phyloP scores from a whole-genome alignment of 2,797 vertebrate genomes.

The Merluccius polli region DNA sequence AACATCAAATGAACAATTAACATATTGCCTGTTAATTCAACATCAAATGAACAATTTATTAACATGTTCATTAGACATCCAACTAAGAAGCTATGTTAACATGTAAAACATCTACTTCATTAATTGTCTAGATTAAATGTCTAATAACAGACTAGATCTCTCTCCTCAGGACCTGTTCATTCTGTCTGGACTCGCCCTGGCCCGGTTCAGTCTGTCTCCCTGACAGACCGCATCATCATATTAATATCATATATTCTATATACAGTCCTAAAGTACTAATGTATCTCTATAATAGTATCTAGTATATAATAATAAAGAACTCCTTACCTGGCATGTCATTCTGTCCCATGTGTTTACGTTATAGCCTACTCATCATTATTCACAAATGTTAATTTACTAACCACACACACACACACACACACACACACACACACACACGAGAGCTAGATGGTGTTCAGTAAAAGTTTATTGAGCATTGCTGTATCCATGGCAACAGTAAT shows the following conservation, averaged over 20 bases:
- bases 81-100: too few relatives aligned
- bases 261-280: too few relatives aligned
- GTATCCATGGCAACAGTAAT: slow-evolving; percentile 1
- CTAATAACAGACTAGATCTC: neutral
- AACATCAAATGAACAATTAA: too few relatives aligned
- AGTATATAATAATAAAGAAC: too few relatives aligned
- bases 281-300: too few relatives aligned
- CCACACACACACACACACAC: slow-evolving; percentile 8
- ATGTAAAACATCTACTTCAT: too few relatives aligned
- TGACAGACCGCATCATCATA: neutral
- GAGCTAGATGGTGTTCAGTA: neutral
- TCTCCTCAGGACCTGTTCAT: slow-evolving; percentile 23
- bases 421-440: neutral
- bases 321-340: too few relatives aligned
- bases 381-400: neutral
- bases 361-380: too few relatives aligned
- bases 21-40: neutral
- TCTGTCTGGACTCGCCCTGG: slow-evolving; percentile 31
- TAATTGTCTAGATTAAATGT: too few relatives aligned
- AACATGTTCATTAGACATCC: neutral
- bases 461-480: neutral
- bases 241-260: neutral
- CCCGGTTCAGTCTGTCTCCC: slow-evolving; percentile 20
- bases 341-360: too few relatives aligned
- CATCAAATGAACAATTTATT: neutral